These are phyloP conservation scores for Cisticola juncidis DNA, from an alignment of 2,113 vertebrate genomes.

Conservation along the genomic window DNA sequence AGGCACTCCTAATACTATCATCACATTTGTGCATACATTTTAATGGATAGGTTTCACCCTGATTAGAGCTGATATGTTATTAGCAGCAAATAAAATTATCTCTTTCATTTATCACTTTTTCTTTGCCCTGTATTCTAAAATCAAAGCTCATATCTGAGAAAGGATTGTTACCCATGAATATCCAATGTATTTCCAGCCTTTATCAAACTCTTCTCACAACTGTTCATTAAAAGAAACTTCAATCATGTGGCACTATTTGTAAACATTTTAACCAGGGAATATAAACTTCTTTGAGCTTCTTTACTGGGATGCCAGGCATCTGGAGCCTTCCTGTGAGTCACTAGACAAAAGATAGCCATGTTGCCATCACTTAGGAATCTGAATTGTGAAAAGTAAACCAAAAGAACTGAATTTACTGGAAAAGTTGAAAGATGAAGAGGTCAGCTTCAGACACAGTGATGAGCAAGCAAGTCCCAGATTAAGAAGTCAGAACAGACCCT, in stretches of 20 bases:
- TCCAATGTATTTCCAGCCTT: background rate
- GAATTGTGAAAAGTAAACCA: background rate
- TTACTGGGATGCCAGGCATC: background rate
- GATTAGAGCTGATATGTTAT: conserved; percentile 43
- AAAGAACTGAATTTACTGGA: background rate
- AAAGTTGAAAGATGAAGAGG: background rate
- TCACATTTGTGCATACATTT: conserved; percentile 5
- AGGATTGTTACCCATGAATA: background rate
- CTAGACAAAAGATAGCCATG: accelerated
- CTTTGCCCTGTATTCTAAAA: background rate
- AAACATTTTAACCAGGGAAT: background rate
- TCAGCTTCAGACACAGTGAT: background rate
- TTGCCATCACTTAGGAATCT: background rate
- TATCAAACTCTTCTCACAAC: background rate
- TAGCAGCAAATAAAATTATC: conserved; percentile 39
- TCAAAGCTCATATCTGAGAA: background rate
- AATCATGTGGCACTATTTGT: background rate
- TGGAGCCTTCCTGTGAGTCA: background rate
- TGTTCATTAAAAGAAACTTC: background rate
- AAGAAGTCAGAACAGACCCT: background rate
- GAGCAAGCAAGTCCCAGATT: background rate
- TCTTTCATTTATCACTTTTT: background rate
- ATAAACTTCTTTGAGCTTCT: background rate
- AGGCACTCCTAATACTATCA: conserved; percentile 35
- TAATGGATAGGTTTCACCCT: conserved; percentile 51